Base-by-base conservation (phyloP, 1,140 invertebrate genomes). In the Drosophila kohkoa region DNA sequence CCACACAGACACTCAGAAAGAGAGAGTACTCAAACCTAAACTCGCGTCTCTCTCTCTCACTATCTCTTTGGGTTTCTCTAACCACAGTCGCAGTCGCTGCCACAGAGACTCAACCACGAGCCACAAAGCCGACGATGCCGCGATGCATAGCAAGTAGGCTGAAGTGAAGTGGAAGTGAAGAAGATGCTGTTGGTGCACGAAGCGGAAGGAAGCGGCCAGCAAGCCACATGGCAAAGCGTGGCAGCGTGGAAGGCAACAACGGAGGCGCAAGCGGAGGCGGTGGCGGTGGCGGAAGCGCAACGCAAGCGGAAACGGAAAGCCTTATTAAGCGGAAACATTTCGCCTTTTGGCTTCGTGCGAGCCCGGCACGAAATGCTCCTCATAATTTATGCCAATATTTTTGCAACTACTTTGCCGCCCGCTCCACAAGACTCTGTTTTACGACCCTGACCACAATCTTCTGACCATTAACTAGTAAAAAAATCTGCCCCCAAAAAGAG, bases 311-410 rank as follows among this genome's bases (percentile, higher is more conserved):
- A 89, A 80, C 89, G 89, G 85, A 91, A 90, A 89, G 81, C 87
- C 87, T 82, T 90, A 90, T 90, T 90, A 90, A 90, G 87, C 87
- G 87, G 87, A 90, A 90, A 90, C 80, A 82, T 86, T 90, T 81
- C 86, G 85, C 86, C 85, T 90, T 90, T 88, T 83, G 82, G 80
- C 83, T 85, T 85, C 81, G 81, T 85, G 82, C 82, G 69, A 87
- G 70, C 63, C 75, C 63, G 69, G 43, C 58, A 79, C 58, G 38
- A 49, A 71, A 57, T 66, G 72, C 30, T 72, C 58, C 81, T 90
- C 68, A 89, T 91, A 91, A 91, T 91, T 91, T 91, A 91, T 91
- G 89, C 89, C 89, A 91, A 91, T 89, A 91, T 89, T 86, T 91
- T 91, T 77, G 80, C 82, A 87, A 87, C 76, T 80, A 71, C 20